phyloP scores from a whole-genome alignment of 2,888 invertebrate genomes.

The Napeogenes sylphis region DNA sequence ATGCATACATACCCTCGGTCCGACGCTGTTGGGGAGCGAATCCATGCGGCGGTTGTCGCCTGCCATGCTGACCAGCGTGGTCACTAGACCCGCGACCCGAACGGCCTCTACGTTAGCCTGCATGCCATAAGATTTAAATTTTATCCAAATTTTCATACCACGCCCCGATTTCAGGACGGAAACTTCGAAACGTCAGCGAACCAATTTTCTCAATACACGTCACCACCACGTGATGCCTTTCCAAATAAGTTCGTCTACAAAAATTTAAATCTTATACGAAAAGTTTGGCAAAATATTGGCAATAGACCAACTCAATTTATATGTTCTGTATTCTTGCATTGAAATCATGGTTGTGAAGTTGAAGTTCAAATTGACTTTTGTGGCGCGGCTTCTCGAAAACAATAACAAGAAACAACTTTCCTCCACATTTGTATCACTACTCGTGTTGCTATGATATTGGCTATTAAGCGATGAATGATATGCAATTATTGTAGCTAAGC shows the following conservation, averaged over 20 bases:
- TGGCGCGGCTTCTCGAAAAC: conserved; percentile 38
- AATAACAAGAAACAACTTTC: conserved; percentile 28
- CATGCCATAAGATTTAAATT: conserved; percentile 76
- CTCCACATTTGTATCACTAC: conserved; percentile 48
- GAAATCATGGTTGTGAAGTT: conserved; percentile 10
- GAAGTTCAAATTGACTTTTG: conserved; percentile 35
- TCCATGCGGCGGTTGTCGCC: conserved; percentile 79
- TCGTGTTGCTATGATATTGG: conserved; percentile 41
- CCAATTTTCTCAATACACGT: conserved; percentile 24
- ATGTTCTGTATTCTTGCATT: conserved; percentile 17
- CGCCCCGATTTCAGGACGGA: conserved; percentile 30
- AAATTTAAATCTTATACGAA: conserved; percentile 74
- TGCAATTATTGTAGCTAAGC: conserved; percentile 42
- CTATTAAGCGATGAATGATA: conserved; percentile 54
- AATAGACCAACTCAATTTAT: conserved; percentile 31
- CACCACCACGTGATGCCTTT: conserved; percentile 19
- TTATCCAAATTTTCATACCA: conserved; percentile 46
- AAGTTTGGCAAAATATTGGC: conserved; percentile 56
- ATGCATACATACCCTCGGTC: conserved; percentile 68
- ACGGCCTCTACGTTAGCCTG: conserved; percentile 90
- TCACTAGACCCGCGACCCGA: conserved; percentile 88
- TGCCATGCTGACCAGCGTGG: conserved; percentile 89
- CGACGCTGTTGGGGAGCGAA: conserved; percentile 72
- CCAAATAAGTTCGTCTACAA: conserved; percentile 40
- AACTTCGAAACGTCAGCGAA: conserved; percentile 33